phyloP scores from a whole-genome alignment of 2,113 vertebrate genomes.

The Myotis davidii region DNA sequence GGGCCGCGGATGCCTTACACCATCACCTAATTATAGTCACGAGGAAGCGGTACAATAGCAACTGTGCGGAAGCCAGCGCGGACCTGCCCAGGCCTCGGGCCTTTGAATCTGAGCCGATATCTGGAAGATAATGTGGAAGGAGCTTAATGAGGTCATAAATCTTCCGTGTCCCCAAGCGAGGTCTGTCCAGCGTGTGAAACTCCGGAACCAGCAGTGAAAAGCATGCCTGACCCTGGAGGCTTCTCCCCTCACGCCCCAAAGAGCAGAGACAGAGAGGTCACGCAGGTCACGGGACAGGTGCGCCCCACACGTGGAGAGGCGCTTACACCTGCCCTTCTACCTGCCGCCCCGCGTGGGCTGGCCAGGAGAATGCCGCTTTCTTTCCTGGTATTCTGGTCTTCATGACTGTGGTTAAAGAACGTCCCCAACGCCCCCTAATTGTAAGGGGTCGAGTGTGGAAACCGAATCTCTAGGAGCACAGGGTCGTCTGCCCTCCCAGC shows the following conservation, averaged over 20 bases:
- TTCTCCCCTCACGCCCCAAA: background rate
- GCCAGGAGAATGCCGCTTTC: background rate
- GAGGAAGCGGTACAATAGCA: constrained; percentile 77
- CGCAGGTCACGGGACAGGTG: background rate
- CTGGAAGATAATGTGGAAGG: constrained; percentile 50
- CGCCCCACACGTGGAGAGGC: background rate
- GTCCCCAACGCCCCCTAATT: background rate
- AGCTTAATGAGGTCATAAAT: constrained; percentile 57
- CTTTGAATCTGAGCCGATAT: constrained; percentile 73
- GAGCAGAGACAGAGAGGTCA: constrained; percentile 52
- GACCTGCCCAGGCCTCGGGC: constrained; percentile 2
- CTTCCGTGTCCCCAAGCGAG: constrained; percentile 34
- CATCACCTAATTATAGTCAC: constrained; percentile 86
- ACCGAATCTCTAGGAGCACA: background rate
- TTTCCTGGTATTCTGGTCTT: constrained; percentile 9
- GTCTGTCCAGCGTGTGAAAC: background rate
- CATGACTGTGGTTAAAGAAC: background rate
- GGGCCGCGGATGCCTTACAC: constrained; percentile 80
- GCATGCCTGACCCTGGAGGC: background rate
- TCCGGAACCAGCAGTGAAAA: background rate
- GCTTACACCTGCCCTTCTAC: background rate
- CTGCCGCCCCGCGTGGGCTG: background rate
- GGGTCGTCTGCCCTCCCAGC: background rate
- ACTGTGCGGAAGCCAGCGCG: constrained; percentile 66
- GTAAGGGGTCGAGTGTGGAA: background rate